Evolutionary conservation across 2,113 vertebrate species (phyloP).

Genomic region (Platichthys flesus): DNA sequence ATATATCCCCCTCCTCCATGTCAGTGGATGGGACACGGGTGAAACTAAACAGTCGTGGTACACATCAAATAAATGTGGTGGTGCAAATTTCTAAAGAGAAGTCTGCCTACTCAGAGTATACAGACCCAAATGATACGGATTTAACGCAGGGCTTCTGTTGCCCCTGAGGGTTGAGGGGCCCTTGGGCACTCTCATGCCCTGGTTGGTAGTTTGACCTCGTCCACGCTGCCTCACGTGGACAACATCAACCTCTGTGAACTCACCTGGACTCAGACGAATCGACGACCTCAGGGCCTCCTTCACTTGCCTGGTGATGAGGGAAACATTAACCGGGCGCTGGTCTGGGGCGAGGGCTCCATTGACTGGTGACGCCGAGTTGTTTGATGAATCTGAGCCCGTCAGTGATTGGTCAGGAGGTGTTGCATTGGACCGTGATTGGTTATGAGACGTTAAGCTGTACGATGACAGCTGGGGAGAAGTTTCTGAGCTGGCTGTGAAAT

Average conservation of each 20-base stretch:
- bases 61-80: too few species aligned
- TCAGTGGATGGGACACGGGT: too few species aligned
- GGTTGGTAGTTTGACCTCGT: too few species aligned
- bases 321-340: constrained; percentile 33
- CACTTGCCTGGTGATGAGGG: constrained; percentile 49
- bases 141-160: too few species aligned
- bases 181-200: too few species aligned
- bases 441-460: constrained; percentile 8
- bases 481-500: neutral
- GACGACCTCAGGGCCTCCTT: constrained; percentile 66
- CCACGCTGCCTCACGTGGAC: constrained; percentile 1
- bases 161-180: too few species aligned
- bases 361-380: constrained; percentile 2
- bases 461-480: neutral
- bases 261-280: constrained; percentile 66
- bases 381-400: constrained; percentile 6
- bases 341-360: constrained; percentile 20
- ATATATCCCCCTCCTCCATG: too few species aligned
- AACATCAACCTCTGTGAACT: neutral
- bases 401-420: constrained; percentile 9
- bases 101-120: too few species aligned
- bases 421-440: constrained; percentile 8
- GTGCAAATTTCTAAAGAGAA: too few species aligned
- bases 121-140: too few species aligned
- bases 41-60: too few species aligned